Evolutionary conservation across 2,113 vertebrate genomes (phyloP).

Genomic region (Zootoca vivipara): DNA sequence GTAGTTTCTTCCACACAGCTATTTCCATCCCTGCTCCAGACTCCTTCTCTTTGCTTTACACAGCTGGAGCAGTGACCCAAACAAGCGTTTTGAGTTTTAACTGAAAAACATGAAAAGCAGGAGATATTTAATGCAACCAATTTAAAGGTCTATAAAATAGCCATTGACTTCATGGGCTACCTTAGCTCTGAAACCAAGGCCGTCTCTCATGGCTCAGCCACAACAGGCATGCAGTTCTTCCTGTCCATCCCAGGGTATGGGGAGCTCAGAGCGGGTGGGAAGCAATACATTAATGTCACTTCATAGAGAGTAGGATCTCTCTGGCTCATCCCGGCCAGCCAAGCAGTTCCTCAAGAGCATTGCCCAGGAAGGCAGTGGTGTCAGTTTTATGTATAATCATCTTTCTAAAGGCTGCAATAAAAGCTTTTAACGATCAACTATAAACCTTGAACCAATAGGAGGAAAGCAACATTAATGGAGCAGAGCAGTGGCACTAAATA

Average conservation of each 20-base stretch:
- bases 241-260: constrained; percentile 30
- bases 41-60: constrained; percentile 6
- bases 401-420: constrained; percentile 38
- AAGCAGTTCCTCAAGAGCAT: constrained; percentile 51
- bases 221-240: neutral
- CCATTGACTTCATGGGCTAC: constrained; percentile 45
- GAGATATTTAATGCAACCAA: constrained; percentile 57
- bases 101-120: constrained; percentile 52
- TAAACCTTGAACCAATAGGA: constrained; percentile 24
- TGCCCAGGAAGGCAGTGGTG: constrained; percentile 39
- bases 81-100: constrained; percentile 54
- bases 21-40: constrained; percentile 22
- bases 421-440: constrained; percentile 27
- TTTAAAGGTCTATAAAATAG: constrained; percentile 14
- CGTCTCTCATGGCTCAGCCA: constrained; percentile 43
- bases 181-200: constrained; percentile 40
- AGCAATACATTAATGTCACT: neutral
- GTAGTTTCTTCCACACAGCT: constrained; percentile 11
- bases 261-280: constrained; percentile 1
- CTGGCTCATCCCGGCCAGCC: constrained; percentile 40
- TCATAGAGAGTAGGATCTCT: constrained; percentile 31
- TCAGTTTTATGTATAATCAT: neutral
- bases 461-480: constrained; percentile 13
- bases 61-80: neutral
- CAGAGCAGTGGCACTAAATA: neutral